phyloP scores from a whole-genome alignment of 2,797 vertebrate species.

The Melanotaenia pygmaea region DNA sequence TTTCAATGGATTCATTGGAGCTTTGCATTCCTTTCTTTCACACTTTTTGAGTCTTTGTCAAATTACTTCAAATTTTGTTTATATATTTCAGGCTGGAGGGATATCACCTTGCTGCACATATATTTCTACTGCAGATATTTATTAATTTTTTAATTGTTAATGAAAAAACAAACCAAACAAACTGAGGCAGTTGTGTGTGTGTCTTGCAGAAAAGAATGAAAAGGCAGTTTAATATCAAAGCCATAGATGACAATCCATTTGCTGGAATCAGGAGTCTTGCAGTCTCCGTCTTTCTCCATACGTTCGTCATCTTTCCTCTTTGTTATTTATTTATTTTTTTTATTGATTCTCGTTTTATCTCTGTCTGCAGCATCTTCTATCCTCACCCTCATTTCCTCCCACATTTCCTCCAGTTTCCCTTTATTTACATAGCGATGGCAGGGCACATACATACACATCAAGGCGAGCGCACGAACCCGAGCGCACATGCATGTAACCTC shows the following conservation, averaged over 20 bases:
- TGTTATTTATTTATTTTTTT: slow-evolving; percentile 2
- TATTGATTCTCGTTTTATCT: slow-evolving; percentile 51
- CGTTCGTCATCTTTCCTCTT: slow-evolving; percentile 20
- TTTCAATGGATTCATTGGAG: slow-evolving; percentile 50
- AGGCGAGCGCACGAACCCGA: slow-evolving; percentile 1
- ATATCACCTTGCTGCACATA: neutral
- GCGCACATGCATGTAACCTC: slow-evolving; percentile 46
- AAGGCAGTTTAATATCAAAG: neutral
- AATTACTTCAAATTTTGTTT: neutral
- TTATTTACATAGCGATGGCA: slow-evolving; percentile 63
- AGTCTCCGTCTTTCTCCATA: slow-evolving; percentile 2
- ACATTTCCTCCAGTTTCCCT: slow-evolving; percentile 65
- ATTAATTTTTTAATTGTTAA: neutral
- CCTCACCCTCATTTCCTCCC: slow-evolving; percentile 63
- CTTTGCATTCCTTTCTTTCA: slow-evolving; percentile 36
- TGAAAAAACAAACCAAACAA: too few relatives aligned
- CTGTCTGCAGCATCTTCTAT: slow-evolving; percentile 48
- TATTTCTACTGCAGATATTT: neutral
- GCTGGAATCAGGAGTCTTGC: neutral
- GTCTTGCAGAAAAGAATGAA: neutral
- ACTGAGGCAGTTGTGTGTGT: too few relatives aligned
- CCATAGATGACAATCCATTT: neutral
- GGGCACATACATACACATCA: slow-evolving; percentile 32
- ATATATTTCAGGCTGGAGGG: slow-evolving; percentile 5
- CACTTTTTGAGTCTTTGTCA: slow-evolving; percentile 19